phyloP scores from a whole-genome alignment of 2,113 vertebrate species.

The Sturnus vulgaris region DNA sequence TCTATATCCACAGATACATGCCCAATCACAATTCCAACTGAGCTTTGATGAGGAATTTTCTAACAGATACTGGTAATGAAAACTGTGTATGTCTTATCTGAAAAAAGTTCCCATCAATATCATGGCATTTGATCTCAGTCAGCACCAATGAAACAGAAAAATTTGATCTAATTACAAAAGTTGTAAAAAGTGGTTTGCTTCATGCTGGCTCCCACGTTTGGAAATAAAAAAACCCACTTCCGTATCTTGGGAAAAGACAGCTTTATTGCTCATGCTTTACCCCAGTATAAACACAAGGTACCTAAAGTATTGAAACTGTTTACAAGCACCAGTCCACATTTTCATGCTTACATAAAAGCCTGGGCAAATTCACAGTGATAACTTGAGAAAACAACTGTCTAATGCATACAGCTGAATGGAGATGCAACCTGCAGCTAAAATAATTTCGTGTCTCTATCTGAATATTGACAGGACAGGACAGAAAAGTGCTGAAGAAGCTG shows the following conservation, averaged over 20 bases:
- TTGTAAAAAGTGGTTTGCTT: neutral
- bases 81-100: neutral
- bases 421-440: neutral
- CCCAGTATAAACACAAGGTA: neutral
- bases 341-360: neutral
- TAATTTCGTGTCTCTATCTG: neutral
- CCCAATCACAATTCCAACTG: neutral
- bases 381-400: neutral
- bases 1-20: neutral
- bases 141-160: neutral
- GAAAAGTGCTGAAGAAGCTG: neutral
- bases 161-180: neutral
- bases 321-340: neutral
- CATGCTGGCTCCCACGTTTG: neutral
- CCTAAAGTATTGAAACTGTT: neutral
- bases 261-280: neutral
- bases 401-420: neutral
- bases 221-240: neutral
- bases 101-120: fast-evolving
- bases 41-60: neutral
- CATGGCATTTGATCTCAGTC: neutral
- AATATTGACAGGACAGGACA: neutral
- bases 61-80: neutral
- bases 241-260: neutral
- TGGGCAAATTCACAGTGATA: neutral